Base-by-base conservation (phyloP, 2,797 vertebrate genomes). In the Scolopax bukidnonensis region DNA sequence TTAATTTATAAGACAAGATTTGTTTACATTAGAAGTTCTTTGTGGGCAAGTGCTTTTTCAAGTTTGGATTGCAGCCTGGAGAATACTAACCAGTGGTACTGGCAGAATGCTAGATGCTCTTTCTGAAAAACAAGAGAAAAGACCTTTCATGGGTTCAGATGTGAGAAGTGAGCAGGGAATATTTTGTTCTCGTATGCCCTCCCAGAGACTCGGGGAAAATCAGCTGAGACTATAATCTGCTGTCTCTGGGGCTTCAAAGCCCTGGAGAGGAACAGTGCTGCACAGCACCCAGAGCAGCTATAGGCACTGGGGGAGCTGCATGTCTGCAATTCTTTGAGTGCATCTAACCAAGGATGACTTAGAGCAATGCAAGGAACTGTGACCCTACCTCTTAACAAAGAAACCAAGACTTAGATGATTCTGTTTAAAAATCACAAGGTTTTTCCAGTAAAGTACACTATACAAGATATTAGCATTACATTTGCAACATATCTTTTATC, bases 1-100 rank as follows among this genome's bases (percentile, higher is more conserved):
- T 67, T 71, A 88, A 85, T 83, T 88, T 85, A 71, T 41, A 88
- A 85, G n/a, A 69, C 53, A 85, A 48, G 68, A 23, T 79, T 92
- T 79, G 68, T 90, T 88, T 94, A 70, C 38, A 59, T 43, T 83
- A 41, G 32, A 75, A 85, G 38, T 70, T 92, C 71, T 90, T 75
- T 33, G 53, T 38, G 63, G 76, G 47, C 33, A 88, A 51, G 51
- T 53, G 65, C 63, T 48, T 89, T 65, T 86, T 76, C 43, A 48
- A 57, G 65, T 83, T 28, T 79, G 73, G 28, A 63, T 36, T 79
- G 57, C 48, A 75, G 47, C 67, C 63, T 57, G 38, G 48, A 53
- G 53, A 67, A 57, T 36, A 30, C 16, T 61, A 56, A 63, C 24
- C 48, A 59, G 36, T 67, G 32, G 43, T n/a, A 50, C n/a, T n/a